Percentiles rank a stretch among this genome's conserved stretches.
phyloP scores from a whole-genome alignment of 64 coral and sea anemone species.

The Montipora cactus region DNA sequence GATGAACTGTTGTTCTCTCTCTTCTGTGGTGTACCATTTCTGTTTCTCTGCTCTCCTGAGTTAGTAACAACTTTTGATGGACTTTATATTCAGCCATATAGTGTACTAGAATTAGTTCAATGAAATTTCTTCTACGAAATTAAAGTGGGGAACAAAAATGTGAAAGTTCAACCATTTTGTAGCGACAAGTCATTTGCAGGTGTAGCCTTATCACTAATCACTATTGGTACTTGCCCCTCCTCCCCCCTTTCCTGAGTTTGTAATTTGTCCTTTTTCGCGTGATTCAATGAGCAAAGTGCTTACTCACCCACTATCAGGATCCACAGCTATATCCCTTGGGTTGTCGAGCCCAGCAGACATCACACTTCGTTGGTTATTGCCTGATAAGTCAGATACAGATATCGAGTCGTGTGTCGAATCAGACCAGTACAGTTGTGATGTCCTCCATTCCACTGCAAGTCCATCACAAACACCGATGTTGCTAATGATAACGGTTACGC shows the following conservation, averaged over 20 bases:
- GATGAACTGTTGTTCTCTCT: too few relatives aligned
- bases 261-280: not conserved
- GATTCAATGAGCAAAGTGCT: not conserved
- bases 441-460: slow-evolving; percentile 69
- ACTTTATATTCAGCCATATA: too few relatives aligned
- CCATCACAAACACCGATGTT: slow-evolving; percentile 74
- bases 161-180: not conserved
- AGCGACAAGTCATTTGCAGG: not conserved
- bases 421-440: slow-evolving; percentile 73
- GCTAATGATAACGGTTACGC: slow-evolving; percentile 9
- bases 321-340: slow-evolving; percentile 69
- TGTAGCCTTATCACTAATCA: not conserved
- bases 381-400: slow-evolving; percentile 56
- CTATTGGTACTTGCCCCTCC: not conserved
- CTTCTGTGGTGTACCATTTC: too few relatives aligned
- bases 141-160: not conserved
- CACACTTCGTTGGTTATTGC: slow-evolving; percentile 30
- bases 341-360: slow-evolving; percentile 55
- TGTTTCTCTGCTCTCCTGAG: too few relatives aligned
- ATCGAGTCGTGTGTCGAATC: slow-evolving; percentile 60
- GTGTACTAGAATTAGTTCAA: too few relatives aligned
- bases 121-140: not conserved
- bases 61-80: too few relatives aligned
- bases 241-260: not conserved
- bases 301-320: slow-evolving; percentile 58